Base-by-base conservation (phyloP, 2,797 vertebrate genomes). In the Lycodopsis pacificus region DNA sequence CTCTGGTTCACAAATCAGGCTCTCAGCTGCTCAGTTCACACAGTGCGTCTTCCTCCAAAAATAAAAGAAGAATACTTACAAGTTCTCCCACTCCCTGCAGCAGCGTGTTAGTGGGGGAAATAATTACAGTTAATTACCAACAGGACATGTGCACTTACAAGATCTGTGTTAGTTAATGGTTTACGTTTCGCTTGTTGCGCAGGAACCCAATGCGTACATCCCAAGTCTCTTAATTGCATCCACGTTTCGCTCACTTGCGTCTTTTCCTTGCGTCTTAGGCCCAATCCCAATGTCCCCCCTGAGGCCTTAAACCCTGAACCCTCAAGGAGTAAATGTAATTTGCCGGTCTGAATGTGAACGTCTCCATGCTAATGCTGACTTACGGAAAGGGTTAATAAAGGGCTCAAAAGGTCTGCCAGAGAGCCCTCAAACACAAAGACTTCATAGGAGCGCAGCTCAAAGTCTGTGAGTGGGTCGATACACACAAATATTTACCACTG, bases 41-140 rank as follows among this genome's bases (percentile, higher is more conserved):
- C n/a, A 34, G 0, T 19, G 22, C 51, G 25, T 64, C 32, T 65
- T 8, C 0, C 20, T 34, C 25, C 4, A 72, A 56, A 56, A 42
- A 54, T 27, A 34, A 0, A 17, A 56, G 2, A 6, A 6, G 27
- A 63, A 54, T 90, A 99, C 98, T 98, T 93, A 99, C 98, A 99
- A 93, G 91, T 95, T 96, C 91, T 99, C 98, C 98, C 98, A 99
- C 89, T 99, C 98, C 77, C 98, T 99, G 95, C 91, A 93, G 94
- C 94, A 93, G 95, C 95, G 92, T 93, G 91, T 90, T 73, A 71
- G 42, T 42, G 78, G 65, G 72, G 82, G 85, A 92, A 91, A 90
- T 53, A 72, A 90, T 15, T 66, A 59, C 15, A 1, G 70, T 76
- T 34, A 84, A 58, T 79, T 62, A 71, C n/a, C 78, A 34, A 51